Percentiles rank a stretch among this genome's conserved stretches.
Conservation (phyloP, 2,888 invertebrate genomes). For the Polia nebulosa region DNA sequence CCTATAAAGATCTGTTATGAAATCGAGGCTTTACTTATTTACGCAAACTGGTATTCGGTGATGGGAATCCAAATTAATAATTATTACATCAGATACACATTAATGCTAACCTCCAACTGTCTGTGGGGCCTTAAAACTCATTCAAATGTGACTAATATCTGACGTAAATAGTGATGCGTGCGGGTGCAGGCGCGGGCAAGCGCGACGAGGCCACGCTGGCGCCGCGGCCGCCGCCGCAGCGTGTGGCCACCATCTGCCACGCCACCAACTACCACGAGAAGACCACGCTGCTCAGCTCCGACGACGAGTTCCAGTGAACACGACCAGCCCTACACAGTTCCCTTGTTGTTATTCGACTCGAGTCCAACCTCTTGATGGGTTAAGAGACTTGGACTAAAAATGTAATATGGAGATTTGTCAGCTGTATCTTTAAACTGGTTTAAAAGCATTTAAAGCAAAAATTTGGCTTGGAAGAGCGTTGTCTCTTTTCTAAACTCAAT, state of each 20-base stretch:
- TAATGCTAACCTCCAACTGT: constrained; percentile 31
- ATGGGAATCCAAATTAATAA: background rate
- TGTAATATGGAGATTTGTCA: background rate
- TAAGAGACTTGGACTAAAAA: constrained; percentile 49
- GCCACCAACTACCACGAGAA: constrained; percentile 97
- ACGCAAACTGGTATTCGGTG: background rate
- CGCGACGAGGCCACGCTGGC: constrained; percentile 88
- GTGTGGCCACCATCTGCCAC: constrained; percentile 95
- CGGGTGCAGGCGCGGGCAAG: constrained; percentile 77
- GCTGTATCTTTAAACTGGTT: background rate
- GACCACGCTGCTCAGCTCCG: constrained; percentile 98
- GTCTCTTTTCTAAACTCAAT: background rate
- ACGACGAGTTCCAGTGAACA: constrained; percentile 97
- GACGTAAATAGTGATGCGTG: constrained; percentile 83
- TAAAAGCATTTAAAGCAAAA: background rate
- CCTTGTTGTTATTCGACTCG: constrained; percentile 63
- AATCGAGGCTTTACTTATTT: background rate
- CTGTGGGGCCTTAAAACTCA: constrained; percentile 12
- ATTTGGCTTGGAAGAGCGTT: background rate
- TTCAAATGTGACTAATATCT: constrained; percentile 38
- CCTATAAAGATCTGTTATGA: too few relatives aligned
- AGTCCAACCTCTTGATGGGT: constrained; percentile 52
- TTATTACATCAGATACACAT: background rate
- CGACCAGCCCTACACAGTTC: constrained; percentile 33
- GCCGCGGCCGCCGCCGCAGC: constrained; percentile 92